Percentiles rank a stretch among this genome's conserved stretches.
Evolutionary conservation across 37 sponge, comb jelly and placozoan species (phyloP).

Genomic region (Dysidea cf. avara): DNA sequence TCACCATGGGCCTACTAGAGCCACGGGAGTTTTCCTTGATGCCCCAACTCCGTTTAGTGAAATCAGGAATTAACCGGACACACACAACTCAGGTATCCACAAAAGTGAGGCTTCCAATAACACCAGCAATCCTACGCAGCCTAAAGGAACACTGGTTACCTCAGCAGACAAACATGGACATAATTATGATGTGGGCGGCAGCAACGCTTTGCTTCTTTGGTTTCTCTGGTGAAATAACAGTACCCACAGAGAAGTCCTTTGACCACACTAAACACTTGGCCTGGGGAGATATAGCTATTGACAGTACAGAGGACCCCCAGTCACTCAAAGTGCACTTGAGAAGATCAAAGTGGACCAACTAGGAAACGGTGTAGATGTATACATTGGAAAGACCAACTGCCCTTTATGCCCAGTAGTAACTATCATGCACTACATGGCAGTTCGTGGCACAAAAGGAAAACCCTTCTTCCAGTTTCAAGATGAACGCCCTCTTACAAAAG

Average conservation of each 20-base stretch:
- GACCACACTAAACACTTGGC: slow-evolving; percentile 6
- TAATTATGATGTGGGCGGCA: slow-evolving; percentile 40
- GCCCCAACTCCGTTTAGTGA: slow-evolving; percentile 37
- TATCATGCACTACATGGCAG: not conserved
- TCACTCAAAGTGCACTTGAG: not conserved
- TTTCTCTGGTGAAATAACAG: slow-evolving; percentile 34
- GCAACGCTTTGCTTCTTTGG: slow-evolving; percentile 36
- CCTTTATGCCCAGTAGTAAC: slow-evolving; percentile 8
- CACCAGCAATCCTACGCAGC: slow-evolving; percentile 17
- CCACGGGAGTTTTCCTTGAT: slow-evolving; percentile 27
- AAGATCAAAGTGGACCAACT: slow-evolving; percentile 18
- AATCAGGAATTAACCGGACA: slow-evolving; percentile 27
- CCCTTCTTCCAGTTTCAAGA: slow-evolving; percentile 14
- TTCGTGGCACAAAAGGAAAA: not conserved
- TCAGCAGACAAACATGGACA: not conserved
- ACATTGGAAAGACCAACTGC: not conserved
- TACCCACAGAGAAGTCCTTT: not conserved
- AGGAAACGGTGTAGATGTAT: slow-evolving; percentile 4
- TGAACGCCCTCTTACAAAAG: slow-evolving; percentile 12
- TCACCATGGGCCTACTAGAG: slow-evolving; percentile 47
- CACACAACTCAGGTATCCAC: not conserved
- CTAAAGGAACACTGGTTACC: not conserved
- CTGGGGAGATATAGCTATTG: slow-evolving; percentile 8
- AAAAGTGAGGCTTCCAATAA: slow-evolving; percentile 16
- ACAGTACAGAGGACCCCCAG: not conserved